Percentiles rank a stretch among this genome's conserved stretches.
phyloP scores from a whole-genome alignment of 2,113 vertebrate species.

The Thymallus thymallus region DNA sequence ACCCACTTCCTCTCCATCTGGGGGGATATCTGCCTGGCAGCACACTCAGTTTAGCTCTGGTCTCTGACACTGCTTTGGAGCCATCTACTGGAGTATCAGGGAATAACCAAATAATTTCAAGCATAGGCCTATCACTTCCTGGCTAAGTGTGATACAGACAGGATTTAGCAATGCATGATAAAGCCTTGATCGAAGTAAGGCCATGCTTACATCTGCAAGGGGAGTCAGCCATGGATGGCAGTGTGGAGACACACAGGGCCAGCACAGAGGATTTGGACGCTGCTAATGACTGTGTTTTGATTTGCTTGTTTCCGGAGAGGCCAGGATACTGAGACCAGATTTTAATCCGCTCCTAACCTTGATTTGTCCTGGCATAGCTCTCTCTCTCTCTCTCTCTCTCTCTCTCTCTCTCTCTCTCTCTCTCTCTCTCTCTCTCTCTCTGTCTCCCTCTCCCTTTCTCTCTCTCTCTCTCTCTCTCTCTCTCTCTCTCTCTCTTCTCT shows the following conservation, averaged over 20 bases:
- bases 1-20: constrained; percentile 31
- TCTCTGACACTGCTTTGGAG: constrained; percentile 35
- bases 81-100: constrained; percentile 59
- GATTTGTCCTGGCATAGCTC: not conserved
- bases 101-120: not conserved
- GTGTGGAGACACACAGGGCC: not conserved
- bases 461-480: too few species aligned
- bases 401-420: too few species aligned
- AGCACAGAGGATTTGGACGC: not conserved
- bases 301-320: not conserved
- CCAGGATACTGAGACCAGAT: not conserved
- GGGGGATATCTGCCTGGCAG: constrained; percentile 19
- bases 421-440: too few species aligned
- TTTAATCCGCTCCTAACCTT: not conserved
- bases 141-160: not conserved
- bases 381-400: too few species aligned
- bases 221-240: not conserved
- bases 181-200: not conserved
- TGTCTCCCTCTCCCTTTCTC: too few species aligned
- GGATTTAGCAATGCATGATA: not conserved
- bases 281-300: not conserved
- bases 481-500: too few species aligned
- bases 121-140: too few species aligned
- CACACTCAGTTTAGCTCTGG: constrained; percentile 9
- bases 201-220: not conserved